Percentiles rank a stretch among this genome's conserved stretches.
phyloP scores from a whole-genome alignment of 2,888 invertebrate species.

The Agyllia agylla region DNA sequence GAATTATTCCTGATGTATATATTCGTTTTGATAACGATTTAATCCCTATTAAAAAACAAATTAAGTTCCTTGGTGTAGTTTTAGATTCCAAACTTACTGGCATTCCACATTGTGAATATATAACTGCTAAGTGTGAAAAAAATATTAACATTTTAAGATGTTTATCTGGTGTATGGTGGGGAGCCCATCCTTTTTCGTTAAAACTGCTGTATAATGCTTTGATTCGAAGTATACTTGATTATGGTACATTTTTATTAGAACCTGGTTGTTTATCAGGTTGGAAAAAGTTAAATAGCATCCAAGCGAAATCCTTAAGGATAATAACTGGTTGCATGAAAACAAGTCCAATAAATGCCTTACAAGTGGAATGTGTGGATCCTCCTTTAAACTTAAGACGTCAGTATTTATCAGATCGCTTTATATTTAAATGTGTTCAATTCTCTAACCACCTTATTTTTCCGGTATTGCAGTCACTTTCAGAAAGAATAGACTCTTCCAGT shows the following conservation, averaged over 20 bases:
- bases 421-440: background rate
- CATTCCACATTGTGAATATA: background rate
- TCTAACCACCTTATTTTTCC: background rate
- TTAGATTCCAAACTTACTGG: background rate
- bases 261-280: background rate
- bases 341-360: background rate
- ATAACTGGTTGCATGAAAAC: background rate
- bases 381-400: background rate
- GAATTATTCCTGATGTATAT: no score
- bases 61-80: no score
- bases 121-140: conserved; percentile 36
- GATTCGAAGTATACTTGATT: conserved; percentile 69
- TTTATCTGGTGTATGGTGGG: conserved; percentile 70
- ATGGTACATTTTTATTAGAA: conserved; percentile 41
- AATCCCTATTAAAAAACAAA: background rate
- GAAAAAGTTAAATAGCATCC: background rate
- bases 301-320: background rate
- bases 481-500: background rate
- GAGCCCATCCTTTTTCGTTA: conserved; percentile 62
- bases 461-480: background rate
- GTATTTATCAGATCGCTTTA: background rate
- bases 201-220: conserved; percentile 70
- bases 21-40: no score
- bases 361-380: background rate
- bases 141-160: conserved; percentile 34